Evolutionary conservation across 2,113 vertebrate species (phyloP), one percentile per base, ranked within the genome.

Genomic region (Numida meleagris): DNA sequence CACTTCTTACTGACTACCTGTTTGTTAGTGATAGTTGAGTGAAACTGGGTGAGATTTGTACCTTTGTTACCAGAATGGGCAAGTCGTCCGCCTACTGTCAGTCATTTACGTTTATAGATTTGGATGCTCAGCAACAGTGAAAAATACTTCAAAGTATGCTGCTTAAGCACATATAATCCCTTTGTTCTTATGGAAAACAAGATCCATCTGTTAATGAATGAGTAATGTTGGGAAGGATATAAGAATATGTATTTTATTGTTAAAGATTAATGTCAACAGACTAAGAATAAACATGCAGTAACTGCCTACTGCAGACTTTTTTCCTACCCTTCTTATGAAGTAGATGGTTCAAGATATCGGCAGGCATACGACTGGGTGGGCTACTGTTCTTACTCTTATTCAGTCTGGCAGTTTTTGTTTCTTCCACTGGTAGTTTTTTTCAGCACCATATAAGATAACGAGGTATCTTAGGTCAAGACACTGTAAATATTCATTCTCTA

Each of bases 201-300:
- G 76, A 86, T 77, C 55, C 57, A 50, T 34, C 59, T 92, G 38
- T 42, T 87, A 79, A 82, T 71, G 79, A 85, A 42, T 89, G 82
- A 89, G 36, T 72, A 62, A 85, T 72, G 55, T 33, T 57, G 68
- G 81, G 76, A 84, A 81, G 80, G 63, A 61, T 78, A 51, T 65
- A 75, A 94, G 43, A 36, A 51, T 25, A 10, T 45, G 55, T 61
- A 76, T 89, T 89, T 93, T 82, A 91, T 85, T 46, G 50, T 57
- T 80, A 86, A 31, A 91, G 75, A 82, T 77, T 55, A 86, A 89
- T 62, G 85, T 91, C 94, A 91, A 62, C 34, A 50, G 40, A 14
- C 61, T 73, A 72, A 75, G 59, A 82, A 79, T 76, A 92, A 85
- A 70, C 29, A 63, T 71, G 46, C 34, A 36, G 36, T 91, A 24